Evolutionary conservation across 2,797 vertebrate species (phyloP).

Genomic region (Semotilus atromaculatus): DNA sequence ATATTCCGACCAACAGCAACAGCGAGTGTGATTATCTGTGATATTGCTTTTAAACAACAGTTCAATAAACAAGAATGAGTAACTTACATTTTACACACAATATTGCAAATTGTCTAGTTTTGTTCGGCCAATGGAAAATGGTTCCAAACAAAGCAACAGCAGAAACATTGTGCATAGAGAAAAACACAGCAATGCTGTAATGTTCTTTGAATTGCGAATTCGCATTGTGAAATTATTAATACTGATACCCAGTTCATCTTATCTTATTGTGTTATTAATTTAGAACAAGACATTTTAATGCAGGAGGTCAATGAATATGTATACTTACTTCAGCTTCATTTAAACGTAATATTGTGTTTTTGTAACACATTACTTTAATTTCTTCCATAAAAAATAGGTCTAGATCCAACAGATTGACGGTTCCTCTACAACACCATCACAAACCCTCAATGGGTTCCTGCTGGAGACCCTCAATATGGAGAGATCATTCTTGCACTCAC

Average conservation of each 20-base stretch:
- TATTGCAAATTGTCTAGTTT: neutral
- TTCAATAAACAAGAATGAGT: neutral
- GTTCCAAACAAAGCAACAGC: neutral
- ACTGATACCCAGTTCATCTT: neutral
- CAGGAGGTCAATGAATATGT: neutral
- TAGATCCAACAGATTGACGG: neutral
- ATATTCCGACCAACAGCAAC: neutral
- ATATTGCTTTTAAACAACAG: neutral
- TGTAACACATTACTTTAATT: neutral
- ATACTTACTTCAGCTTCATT: neutral
- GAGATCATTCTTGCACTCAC: constrained; percentile 20
- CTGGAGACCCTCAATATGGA: neutral
- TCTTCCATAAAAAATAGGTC: neutral
- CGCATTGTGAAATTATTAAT: neutral
- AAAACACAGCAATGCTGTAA: neutral
- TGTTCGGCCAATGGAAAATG: neutral
- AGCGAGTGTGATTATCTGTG: neutral
- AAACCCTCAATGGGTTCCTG: neutral
- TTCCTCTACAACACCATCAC: neutral
- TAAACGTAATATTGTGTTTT: neutral
- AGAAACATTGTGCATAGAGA: neutral
- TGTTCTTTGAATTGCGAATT: neutral
- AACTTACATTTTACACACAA: neutral
- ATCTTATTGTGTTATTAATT: neutral
- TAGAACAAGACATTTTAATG: neutral